A percentile compares a stretch with the other conserved stretches of the same genome.
phyloP scores from a whole-genome alignment of 2,888 invertebrate species.

The Balanococcus diminutus region DNA sequence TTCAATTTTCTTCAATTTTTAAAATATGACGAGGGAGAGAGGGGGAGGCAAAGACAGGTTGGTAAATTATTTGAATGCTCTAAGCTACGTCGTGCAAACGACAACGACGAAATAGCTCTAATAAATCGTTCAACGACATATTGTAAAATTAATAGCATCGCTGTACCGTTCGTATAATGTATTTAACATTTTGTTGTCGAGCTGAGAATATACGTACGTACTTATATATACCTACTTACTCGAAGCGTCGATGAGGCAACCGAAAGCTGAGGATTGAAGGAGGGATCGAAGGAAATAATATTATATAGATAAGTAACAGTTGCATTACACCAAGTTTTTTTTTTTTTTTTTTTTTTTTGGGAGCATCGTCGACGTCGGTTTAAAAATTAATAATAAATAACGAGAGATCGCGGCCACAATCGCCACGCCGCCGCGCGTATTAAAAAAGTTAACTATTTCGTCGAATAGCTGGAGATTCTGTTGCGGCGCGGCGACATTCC shows the following conservation, averaged over 20 bases:
- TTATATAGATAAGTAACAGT: slow-evolving; percentile 16
- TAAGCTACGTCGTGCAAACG: no score
- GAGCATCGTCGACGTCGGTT: not conserved
- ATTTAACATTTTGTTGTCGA: not conserved
- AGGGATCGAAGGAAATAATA: not conserved
- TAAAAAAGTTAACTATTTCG: slow-evolving; percentile 13
- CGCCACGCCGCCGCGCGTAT: no score
- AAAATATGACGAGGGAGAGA: no score
- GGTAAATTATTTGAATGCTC: no score
- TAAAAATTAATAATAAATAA: slow-evolving; percentile 31
- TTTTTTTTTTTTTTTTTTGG: not conserved
- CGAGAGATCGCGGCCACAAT: not conserved
- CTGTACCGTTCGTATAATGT: no score
- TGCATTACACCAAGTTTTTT: slow-evolving; percentile 1
- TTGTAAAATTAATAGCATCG: not conserved
- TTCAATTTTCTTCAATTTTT: no score
- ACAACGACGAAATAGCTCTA: no score
- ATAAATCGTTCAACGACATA: not conserved
- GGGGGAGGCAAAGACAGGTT: no score
- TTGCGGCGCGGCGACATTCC: slow-evolving; percentile 26
- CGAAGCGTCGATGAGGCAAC: no score
- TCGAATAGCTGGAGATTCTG: not conserved
- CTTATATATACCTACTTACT: no score
- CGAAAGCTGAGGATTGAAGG: not conserved
- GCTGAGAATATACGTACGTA: not conserved